These are phyloP conservation scores for Micromesistius poutassou DNA, from an alignment of 2,797 vertebrate genomes.

Conservation along the genomic window DNA sequence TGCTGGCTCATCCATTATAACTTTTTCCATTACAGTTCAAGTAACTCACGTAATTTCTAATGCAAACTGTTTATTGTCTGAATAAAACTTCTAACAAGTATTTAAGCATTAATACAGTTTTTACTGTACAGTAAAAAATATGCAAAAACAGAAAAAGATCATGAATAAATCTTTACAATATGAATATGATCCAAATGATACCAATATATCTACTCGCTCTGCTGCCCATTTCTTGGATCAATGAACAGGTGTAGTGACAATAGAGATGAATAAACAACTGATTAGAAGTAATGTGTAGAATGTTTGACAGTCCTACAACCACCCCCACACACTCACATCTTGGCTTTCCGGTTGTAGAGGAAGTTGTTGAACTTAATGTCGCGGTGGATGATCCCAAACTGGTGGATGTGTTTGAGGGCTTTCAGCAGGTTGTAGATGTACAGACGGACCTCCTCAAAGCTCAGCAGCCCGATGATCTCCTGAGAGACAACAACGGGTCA, in stretches of 20 bases:
- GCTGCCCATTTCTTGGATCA: neutral
- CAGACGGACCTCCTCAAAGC: constrained; percentile 87
- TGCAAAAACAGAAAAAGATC: neutral
- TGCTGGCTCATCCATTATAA: neutral
- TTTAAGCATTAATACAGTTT: neutral
- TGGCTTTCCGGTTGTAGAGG: constrained; percentile 80
- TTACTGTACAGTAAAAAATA: neutral
- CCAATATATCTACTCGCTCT: too few relatives aligned
- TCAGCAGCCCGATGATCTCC: constrained; percentile 87
- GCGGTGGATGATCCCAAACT: constrained; percentile 95
- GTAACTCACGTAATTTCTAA: neutral
- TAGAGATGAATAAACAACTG: neutral
- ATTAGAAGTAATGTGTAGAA: neutral
- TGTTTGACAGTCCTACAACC: neutral
- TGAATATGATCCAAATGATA: too few relatives aligned
- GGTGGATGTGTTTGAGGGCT: constrained; percentile 90
- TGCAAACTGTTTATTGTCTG: neutral
- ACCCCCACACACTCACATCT: constrained; percentile 74
- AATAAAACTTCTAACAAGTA: neutral
- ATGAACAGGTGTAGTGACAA: neutral
- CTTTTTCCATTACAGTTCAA: neutral
- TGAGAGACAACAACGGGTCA: constrained; percentile 54
- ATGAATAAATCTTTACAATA: neutral
- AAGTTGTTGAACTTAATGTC: constrained; percentile 85
- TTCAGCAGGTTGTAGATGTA: constrained; percentile 93